Evolutionary conservation across 2,797 vertebrate genomes (phyloP).

Genomic region (Pseudochirops cupreus): DNA sequence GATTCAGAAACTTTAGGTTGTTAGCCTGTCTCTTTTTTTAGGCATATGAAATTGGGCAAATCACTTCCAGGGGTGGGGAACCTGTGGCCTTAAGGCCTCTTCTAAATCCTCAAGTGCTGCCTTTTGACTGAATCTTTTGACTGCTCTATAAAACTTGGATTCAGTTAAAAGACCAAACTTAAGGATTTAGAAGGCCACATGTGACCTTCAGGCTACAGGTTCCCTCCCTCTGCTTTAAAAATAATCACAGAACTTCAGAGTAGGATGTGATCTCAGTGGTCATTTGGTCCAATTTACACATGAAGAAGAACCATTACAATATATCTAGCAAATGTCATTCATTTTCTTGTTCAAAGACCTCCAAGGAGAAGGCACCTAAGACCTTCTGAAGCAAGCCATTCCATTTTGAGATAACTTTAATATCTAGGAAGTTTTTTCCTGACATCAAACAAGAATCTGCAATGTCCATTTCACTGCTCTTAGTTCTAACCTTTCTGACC

Average conservation of each 20-base stretch:
- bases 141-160: no score
- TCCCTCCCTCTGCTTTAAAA: background rate
- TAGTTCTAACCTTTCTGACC: background rate
- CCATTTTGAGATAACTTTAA: background rate
- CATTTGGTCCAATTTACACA: background rate
- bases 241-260: background rate
- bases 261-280: background rate
- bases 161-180: no score
- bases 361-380: background rate
- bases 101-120: no score
- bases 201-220: no score
- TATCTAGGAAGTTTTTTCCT: background rate
- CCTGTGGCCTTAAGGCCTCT: no score
- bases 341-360: background rate
- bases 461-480: background rate
- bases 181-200: no score
- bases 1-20: no score
- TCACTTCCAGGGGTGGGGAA: background rate
- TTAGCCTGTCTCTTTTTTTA: background rate
- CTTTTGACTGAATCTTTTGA: no score
- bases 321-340: background rate
- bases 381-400: background rate
- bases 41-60: background rate
- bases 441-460: background rate
- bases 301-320: background rate